Conservation (phyloP, 2,888 invertebrate species). For the Eupithecia centaureata region DNA sequence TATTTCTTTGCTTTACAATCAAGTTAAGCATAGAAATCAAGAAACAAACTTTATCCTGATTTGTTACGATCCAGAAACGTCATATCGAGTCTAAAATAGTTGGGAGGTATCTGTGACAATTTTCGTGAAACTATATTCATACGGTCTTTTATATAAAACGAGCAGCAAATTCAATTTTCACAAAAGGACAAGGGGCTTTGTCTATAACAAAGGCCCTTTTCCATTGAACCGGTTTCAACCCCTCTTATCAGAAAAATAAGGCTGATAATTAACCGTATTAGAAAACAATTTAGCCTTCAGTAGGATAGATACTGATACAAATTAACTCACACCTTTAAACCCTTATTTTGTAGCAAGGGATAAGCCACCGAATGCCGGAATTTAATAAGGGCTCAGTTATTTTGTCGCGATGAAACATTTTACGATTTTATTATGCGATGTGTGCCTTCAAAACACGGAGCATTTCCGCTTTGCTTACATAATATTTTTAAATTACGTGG, state of each 20-base stretch:
- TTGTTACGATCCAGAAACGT: neutral
- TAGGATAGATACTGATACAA: slow-evolving; percentile 17
- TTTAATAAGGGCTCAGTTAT: slow-evolving; percentile 67
- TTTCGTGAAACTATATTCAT: neutral
- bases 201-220: neutral
- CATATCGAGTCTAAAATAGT: neutral
- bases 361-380: slow-evolving; percentile 58
- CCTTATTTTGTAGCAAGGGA: slow-evolving; percentile 52
- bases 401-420: slow-evolving; percentile 66
- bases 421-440: slow-evolving; percentile 67
- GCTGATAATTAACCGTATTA: slow-evolving; percentile 20
- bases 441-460: slow-evolving; percentile 64
- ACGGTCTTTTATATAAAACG: neutral
- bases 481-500: slow-evolving; percentile 71
- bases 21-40: no score
- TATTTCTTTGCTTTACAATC: no score
- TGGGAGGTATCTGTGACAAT: no score
- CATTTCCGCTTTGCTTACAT: slow-evolving; percentile 69
- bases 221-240: neutral
- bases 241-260: slow-evolving; percentile 12
- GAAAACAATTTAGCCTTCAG: slow-evolving; percentile 27
- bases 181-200: neutral
- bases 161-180: slow-evolving; percentile 10
- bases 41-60: no score
- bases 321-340: slow-evolving; percentile 41